Evolutionary conservation across 1,140 invertebrate species (phyloP).

Genomic region (Cydia pomonella): DNA sequence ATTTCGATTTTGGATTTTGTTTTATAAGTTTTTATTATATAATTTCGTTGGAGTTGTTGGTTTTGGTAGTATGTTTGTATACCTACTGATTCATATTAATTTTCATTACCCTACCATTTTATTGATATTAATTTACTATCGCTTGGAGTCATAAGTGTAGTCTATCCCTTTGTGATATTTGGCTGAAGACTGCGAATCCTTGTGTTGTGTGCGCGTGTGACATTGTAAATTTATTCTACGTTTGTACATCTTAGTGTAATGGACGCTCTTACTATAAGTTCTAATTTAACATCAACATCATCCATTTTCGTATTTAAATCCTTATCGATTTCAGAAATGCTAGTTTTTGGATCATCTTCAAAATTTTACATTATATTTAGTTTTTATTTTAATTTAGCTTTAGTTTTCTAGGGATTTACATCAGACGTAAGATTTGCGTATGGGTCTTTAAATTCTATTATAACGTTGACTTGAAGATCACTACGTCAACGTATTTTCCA

Average conservation of each 20-base stretch:
- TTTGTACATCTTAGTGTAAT: constrained; percentile 45
- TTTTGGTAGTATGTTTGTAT: not conserved
- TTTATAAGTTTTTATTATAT: not conserved
- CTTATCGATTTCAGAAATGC: constrained; percentile 8
- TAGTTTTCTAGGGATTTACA: not conserved
- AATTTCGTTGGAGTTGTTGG: not conserved
- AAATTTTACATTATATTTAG: constrained; percentile 40
- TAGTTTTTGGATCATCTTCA: constrained; percentile 21
- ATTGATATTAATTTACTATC: constrained; percentile 34
- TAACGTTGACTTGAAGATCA: not conserved
- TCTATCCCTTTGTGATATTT: constrained; percentile 68
- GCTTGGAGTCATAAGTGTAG: constrained; percentile 54
- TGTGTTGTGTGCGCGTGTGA: constrained; percentile 71
- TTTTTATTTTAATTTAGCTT: constrained; percentile 35
- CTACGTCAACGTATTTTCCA: not conserved
- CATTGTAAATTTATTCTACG: constrained; percentile 55
- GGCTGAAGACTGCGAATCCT: constrained; percentile 68
- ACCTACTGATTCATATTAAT: constrained; percentile 34
- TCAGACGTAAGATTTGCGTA: constrained; percentile 2
- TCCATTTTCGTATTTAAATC: constrained; percentile 48
- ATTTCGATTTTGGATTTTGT: not conserved
- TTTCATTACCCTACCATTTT: constrained; percentile 45
- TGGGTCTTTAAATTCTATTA: not conserved
- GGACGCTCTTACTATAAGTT: constrained; percentile 30
- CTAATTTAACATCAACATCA: constrained; percentile 33